phyloP scores from a whole-genome alignment of 2,113 vertebrate genomes.

The Lethenteron reissneri region DNA sequence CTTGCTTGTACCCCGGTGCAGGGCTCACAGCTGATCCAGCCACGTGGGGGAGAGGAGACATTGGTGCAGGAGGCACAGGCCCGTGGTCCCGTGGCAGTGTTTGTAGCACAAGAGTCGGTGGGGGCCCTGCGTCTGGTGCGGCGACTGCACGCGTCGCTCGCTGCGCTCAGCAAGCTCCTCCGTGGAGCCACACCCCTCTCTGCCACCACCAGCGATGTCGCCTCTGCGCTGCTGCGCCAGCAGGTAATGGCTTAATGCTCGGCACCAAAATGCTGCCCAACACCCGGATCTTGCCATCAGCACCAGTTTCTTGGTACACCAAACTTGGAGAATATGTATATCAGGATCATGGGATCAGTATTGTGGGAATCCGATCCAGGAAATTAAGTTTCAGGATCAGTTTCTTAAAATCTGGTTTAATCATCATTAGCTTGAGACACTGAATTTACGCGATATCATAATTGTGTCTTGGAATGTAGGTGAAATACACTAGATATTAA shows the following conservation, averaged over 20 bases:
- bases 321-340: too few species aligned
- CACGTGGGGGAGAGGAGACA: slow-evolving; percentile 34
- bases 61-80: slow-evolving; percentile 45
- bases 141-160: slow-evolving; percentile 72
- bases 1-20: slow-evolving; percentile 15
- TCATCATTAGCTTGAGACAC: too few species aligned
- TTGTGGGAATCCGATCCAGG: too few species aligned
- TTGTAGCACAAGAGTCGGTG: slow-evolving; percentile 43
- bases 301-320: too few species aligned
- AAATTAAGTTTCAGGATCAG: too few species aligned
- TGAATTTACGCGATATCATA: too few species aligned
- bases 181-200: slow-evolving; percentile 60
- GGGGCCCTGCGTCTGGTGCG: slow-evolving; percentile 64
- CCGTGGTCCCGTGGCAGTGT: slow-evolving; percentile 36
- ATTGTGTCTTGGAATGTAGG: too few species aligned
- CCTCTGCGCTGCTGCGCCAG: slow-evolving; percentile 63
- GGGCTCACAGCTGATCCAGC: slow-evolving; percentile 78
- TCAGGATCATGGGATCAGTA: too few species aligned
- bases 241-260: slow-evolving; percentile 33
- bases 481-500: too few species aligned
- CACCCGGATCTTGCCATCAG: too few species aligned
- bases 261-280: too few species aligned
- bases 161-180: slow-evolving; percentile 82
- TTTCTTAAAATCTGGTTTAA: too few species aligned
- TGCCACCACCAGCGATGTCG: slow-evolving; percentile 58